Conservation (phyloP, 2,888 invertebrate species). For the Marasmarcha lunaedactyla region DNA sequence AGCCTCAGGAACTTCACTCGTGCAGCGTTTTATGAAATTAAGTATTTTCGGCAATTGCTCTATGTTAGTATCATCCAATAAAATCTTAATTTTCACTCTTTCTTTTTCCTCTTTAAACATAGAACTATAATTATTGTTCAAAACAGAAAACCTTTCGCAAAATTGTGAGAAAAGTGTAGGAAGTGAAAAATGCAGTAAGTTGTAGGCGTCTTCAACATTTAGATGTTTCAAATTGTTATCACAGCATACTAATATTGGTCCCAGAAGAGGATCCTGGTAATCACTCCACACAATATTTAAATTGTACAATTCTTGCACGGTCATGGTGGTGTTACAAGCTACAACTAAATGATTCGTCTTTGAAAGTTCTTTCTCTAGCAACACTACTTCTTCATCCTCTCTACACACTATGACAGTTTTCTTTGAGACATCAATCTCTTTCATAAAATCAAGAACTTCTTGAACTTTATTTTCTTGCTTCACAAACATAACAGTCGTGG, state of each 20-base stretch:
- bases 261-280: conserved; percentile 41
- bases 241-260: conserved; percentile 74
- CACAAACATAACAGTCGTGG: conserved; percentile 40
- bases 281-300: conserved; percentile 44
- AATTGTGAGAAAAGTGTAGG: conserved; percentile 76
- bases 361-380: conserved; percentile 30
- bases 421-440: conserved; percentile 42
- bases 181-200: conserved; percentile 79
- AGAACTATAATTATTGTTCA: conserved; percentile 72
- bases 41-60: conserved; percentile 73
- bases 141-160: conserved; percentile 75
- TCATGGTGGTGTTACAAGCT: conserved; percentile 39
- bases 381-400: conserved; percentile 63
- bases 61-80: conserved; percentile 71
- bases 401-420: conserved; percentile 75
- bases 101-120: conserved; percentile 31
- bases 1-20: conserved; percentile 35
- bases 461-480: conserved; percentile 47
- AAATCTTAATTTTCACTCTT: conserved; percentile 53
- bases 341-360: conserved; percentile 29
- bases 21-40: conserved; percentile 66
- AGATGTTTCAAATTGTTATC: conserved; percentile 75
- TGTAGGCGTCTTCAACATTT: conserved; percentile 73
- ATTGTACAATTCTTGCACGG: conserved; percentile 42
- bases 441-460: conserved; percentile 56